Evolutionary conservation across 2,113 vertebrate genomes (phyloP), one percentile per base, ranked within the genome.

Genomic region (Leucopsar rothschildi): DNA sequence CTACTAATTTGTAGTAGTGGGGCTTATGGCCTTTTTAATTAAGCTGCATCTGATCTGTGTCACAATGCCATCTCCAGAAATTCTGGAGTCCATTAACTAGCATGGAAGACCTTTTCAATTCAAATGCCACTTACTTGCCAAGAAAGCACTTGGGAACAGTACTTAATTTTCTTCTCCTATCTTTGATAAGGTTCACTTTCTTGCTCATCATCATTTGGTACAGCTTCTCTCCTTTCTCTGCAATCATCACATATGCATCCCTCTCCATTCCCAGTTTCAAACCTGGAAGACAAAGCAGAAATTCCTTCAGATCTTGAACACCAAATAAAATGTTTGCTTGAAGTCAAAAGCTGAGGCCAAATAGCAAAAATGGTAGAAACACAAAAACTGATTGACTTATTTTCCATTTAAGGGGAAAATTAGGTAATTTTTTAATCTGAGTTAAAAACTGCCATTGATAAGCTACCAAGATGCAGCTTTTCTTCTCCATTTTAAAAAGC

Each of bases 161-260:
- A 98, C 98, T 99, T 94, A 99, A 98, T 97, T 99, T 99, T 95
- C 99, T 98, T 88, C 99, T 98, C n/a, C 99, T 97, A 70, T 99
- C 99, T 96, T 99, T 99, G 93, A 99, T 99, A 87, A 99, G 98
- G 94, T 99, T 99, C 52, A 98, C 98, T 96, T 98, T 99, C 97
- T 98, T 99, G 97, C 96, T 99, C 99, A 98, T 99, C 99, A 99
- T 99, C 98, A 99, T 99, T 98, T 99, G 99, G 97, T 99, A 99
- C 20, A 99, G 98, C 96, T 99, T 99, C 96, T 99, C 99, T 20
- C 99, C 99, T 92, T 99, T 99, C 98, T 99, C 99, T 0, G 99
- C 98, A 15, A 99, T 99, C 99, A 99, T 99, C 93, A 99, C 99
- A 0, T 99, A 99, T 3, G 99, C 99, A 2, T 99, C 99, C 19